Evolutionary conservation across 1,140 invertebrate species (phyloP).

Genomic region (Contarinia nasturtii): DNA sequence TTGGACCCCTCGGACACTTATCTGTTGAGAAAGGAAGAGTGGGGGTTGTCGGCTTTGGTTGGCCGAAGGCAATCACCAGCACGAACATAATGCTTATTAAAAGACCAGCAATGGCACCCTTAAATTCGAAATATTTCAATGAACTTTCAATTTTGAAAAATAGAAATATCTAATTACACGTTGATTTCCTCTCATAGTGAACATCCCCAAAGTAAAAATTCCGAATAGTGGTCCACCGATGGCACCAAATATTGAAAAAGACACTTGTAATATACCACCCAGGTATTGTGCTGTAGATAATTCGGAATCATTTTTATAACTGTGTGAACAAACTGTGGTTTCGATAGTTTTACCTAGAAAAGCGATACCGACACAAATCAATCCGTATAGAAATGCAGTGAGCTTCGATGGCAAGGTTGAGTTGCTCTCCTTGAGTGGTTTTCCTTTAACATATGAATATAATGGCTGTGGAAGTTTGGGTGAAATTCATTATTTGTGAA

Average conservation of each 20-base stretch:
- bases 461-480: slow-evolving; percentile 18
- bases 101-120: slow-evolving; percentile 49
- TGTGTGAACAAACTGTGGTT: too few species aligned
- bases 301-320: too few species aligned
- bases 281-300: slow-evolving; percentile 30
- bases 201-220: slow-evolving; percentile 64
- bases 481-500: not conserved
- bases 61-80: slow-evolving; percentile 74
- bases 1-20: slow-evolving; percentile 25
- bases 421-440: slow-evolving; percentile 9
- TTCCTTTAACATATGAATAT: slow-evolving; percentile 12
- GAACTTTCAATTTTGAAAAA: not conserved
- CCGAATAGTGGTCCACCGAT: slow-evolving; percentile 61
- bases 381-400: slow-evolving; percentile 44
- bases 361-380: slow-evolving; percentile 46
- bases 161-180: slow-evolving; percentile 10
- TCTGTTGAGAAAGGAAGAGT: slow-evolving; percentile 36
- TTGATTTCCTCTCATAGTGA: slow-evolving; percentile 39
- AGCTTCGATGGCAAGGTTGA: slow-evolving; percentile 32
- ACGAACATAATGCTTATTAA: slow-evolving; percentile 43
- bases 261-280: slow-evolving; percentile 50
- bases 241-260: slow-evolving; percentile 59
- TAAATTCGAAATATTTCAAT: slow-evolving; percentile 7
- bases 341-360: slow-evolving; percentile 38
- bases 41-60: slow-evolving; percentile 39